Evolutionary conservation across 2,113 vertebrate genomes (phyloP), one percentile per base, ranked within the genome.

Genomic region (Nothoprocta pentlandii): DNA sequence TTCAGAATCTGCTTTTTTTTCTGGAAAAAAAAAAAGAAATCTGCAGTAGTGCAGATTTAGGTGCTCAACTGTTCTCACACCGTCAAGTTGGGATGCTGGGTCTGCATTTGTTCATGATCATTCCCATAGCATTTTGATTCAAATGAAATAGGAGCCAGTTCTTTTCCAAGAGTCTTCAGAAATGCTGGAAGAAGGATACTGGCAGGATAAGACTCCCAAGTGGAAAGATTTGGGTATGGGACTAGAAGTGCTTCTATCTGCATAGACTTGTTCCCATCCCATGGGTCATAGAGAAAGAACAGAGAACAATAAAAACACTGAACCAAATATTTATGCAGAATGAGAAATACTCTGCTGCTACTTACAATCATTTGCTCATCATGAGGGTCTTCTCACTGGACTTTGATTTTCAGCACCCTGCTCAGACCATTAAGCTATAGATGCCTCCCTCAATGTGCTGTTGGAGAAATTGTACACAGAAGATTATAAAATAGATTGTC

Each of bases 391-490:
- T 96, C 74, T 89, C 74, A 66, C 84, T 92, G 91, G 74, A 47
- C 19, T 89, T 90, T 84, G 78, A 87, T 92, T 59, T 20, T 47
- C 17, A 9, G 46, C 46, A 47, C 46, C 9, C 80, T 68, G 13
- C 51, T 92, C 39, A 71, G 67, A 73, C 74, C 59, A 20, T 93
- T 89, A 73, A 76, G 69, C 25, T 10, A 19, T 28, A 34, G 59
- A 36, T 47, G 23, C 76, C 39, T 90, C 61, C 86, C 92, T 70
- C 8, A 6, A 81, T 79, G 84, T 95, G 83, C 80, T 84, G 51
- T 84, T 56, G 83, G 80, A 96, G 85, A 25, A 84, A 71, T 73
- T 95, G 39, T n/a, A 66, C 74, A 81, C 80, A 89, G 77, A 93
- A 85, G 11, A 22, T 68, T 39, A 25, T 39, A 53, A 49, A 63